Base-by-base conservation (phyloP, 2,113 vertebrate genomes). In the Phyllostomus discolor region DNA sequence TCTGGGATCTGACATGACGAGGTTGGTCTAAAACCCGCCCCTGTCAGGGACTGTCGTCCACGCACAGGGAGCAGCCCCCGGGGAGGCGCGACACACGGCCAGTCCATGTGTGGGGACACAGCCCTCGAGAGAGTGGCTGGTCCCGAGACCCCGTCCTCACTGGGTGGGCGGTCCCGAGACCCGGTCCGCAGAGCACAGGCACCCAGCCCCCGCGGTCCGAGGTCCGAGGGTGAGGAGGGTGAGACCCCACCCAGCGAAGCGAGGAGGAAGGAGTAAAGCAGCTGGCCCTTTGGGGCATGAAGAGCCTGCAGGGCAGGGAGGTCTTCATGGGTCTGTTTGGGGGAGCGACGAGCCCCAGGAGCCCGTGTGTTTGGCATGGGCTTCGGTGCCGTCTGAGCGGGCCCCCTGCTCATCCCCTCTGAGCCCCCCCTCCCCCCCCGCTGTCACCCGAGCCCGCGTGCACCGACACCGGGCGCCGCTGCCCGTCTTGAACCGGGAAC, bases 401-500 rank as follows among this genome's bases (percentile, higher is more conserved):
- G 15, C 2, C 5, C 31, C 12, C 62, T 66, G 64, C 64, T 14
- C 15, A 41, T 43, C 22, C 7, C 17, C 7, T 2, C 72, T 46
- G 72, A 46, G 72, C 72, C 72, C n/a, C n/a, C n/a, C n/a, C n/a
- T n/a, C n/a, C n/a, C n/a, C n/a, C n/a, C 70, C 14, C 6, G 11
- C 70, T 43, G 70, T 46, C 41, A 16, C 26, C 62, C 41, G 14
- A 7, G 43, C 41, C 43, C 7, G 50, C 16, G 10, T 24, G 59
- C 9, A 24, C 22, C 9, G 57, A 10, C 57, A 0, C 10, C 6
- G 59, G 59, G 57, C 22, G 17, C 24, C 1, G 35, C 9, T 12
- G 33, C 28, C 0, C 1, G 20, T 2, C 57, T 38, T 1, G 10
- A 17, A 7, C 19, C 0, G 0, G 70, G 50, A 19, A 15, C 1